Conservation (phyloP, 92 coral and sea anemone genomes). For the Epizoanthus illoricatus region DNA sequence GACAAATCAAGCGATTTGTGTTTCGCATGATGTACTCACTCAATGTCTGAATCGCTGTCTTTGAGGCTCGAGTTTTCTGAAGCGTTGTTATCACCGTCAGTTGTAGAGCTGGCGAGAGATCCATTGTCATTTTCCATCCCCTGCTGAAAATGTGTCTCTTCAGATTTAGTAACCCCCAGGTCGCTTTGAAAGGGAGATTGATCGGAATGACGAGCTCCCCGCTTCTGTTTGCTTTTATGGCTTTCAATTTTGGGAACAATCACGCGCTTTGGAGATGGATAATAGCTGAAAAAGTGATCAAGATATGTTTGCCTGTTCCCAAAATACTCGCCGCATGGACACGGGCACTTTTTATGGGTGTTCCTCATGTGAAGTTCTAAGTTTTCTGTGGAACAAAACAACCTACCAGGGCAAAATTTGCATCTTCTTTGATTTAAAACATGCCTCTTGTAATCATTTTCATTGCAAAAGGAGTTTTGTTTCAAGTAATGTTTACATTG, state of each 20-base stretch:
- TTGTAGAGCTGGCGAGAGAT: no score
- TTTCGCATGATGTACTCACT: no score
- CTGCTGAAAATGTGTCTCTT: no score
- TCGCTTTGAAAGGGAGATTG: background rate
- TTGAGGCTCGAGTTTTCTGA: no score
- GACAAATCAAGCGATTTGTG: no score
- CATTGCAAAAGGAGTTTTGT: conserved; percentile 63
- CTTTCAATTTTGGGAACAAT: background rate
- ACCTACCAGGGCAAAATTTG: conserved; percentile 75
- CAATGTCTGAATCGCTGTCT: no score
- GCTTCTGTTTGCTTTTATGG: background rate
- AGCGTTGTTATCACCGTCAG: no score
- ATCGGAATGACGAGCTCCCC: background rate
- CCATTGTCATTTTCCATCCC: no score
- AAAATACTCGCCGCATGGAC: conserved; percentile 78
- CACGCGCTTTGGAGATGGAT: conserved; percentile 63
- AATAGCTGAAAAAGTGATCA: conserved; percentile 78
- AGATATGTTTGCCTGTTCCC: conserved; percentile 70
- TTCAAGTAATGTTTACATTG: conserved; percentile 57
- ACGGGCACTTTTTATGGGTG: conserved; percentile 81
- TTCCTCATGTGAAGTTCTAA: conserved; percentile 67
- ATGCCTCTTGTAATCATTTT: conserved; percentile 58
- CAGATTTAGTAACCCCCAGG: no score
- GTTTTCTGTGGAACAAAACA: conserved; percentile 61
- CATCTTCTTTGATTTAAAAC: conserved; percentile 61